Evolutionary conservation across 2,797 vertebrate species (phyloP).

Genomic region (Pseudotriccus pelzelni): DNA sequence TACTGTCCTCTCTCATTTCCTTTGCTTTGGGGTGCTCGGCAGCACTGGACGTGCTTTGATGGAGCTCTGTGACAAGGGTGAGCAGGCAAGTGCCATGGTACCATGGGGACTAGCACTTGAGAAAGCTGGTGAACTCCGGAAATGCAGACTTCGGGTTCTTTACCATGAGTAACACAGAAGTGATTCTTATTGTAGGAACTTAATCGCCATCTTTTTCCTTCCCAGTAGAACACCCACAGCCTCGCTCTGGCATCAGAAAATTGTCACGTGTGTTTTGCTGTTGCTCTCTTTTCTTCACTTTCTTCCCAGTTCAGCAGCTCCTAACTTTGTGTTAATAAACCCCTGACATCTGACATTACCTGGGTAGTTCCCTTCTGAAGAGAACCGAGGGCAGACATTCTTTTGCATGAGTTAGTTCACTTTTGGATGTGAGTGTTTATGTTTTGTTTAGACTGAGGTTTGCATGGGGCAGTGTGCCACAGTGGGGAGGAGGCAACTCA

Average conservation of each 20-base stretch:
- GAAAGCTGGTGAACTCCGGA: not conserved
- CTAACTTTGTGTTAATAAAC: not conserved
- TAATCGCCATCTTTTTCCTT: not conserved
- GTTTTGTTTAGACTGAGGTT: not conserved
- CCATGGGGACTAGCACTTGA: not conserved
- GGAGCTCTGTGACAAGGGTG: slow-evolving; percentile 36
- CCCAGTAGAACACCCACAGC: not conserved
- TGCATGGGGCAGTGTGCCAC: not conserved
- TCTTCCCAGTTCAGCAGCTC: not conserved
- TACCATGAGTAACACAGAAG: not conserved
- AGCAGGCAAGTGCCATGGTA: not conserved
- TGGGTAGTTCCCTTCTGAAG: not conserved
- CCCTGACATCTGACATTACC: not conserved
- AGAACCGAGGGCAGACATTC: not conserved
- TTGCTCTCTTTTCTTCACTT: not conserved
- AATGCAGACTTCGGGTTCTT: not conserved
- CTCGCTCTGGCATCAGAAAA: not conserved
- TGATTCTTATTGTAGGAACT: not conserved
- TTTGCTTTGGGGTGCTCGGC: slow-evolving; percentile 9
- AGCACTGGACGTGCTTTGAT: slow-evolving; percentile 11
- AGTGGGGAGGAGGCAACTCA: not conserved
- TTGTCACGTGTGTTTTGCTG: not conserved
- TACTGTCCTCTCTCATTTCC: slow-evolving; percentile 23
- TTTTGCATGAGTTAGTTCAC: not conserved
- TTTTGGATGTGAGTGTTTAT: not conserved